Conservation (phyloP, 2,888 invertebrate species). For the Rhabditoides inermis region DNA sequence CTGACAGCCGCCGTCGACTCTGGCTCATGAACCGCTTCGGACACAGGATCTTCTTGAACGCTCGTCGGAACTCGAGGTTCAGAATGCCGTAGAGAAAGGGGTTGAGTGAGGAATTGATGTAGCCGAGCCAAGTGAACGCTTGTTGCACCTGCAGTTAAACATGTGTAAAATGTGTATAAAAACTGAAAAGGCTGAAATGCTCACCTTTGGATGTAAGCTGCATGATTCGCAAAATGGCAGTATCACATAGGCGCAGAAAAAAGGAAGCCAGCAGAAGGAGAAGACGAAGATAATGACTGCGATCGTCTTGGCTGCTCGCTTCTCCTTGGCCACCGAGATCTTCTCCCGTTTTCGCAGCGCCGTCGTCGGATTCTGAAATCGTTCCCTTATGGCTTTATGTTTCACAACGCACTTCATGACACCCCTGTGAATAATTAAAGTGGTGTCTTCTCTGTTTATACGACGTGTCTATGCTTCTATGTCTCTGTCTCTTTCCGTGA, state of each 20-base stretch:
- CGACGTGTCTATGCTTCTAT: no score
- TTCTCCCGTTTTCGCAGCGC: slow-evolving; percentile 48
- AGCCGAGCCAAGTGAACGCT: slow-evolving; percentile 51
- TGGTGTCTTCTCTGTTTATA: no score
- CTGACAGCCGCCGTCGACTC: slow-evolving; percentile 19
- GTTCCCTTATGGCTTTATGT: no score
- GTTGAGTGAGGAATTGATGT: slow-evolving; percentile 49
- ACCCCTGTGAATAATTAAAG: no score
- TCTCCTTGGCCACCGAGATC: slow-evolving; percentile 52
- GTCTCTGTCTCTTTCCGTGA: no score
- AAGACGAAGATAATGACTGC: slow-evolving; percentile 53
- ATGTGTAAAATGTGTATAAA: not conserved
- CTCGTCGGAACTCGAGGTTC: slow-evolving; percentile 50
- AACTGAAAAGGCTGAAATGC: not conserved
- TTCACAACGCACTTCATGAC: no score
- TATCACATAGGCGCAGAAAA: slow-evolving; percentile 52
- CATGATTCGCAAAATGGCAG: slow-evolving; percentile 51
- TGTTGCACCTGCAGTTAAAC: slow-evolving; percentile 41
- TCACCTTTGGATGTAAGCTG: slow-evolving; percentile 49
- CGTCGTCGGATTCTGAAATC: slow-evolving; percentile 41
- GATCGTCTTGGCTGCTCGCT: slow-evolving; percentile 53
- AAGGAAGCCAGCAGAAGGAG: slow-evolving; percentile 53
- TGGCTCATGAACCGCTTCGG: slow-evolving; percentile 38
- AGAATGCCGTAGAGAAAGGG: slow-evolving; percentile 51
- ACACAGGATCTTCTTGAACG: slow-evolving; percentile 51